Evolutionary conservation across 1,140 invertebrate genomes (phyloP).

Genomic region (Ptiloglossa arizonensis): DNA sequence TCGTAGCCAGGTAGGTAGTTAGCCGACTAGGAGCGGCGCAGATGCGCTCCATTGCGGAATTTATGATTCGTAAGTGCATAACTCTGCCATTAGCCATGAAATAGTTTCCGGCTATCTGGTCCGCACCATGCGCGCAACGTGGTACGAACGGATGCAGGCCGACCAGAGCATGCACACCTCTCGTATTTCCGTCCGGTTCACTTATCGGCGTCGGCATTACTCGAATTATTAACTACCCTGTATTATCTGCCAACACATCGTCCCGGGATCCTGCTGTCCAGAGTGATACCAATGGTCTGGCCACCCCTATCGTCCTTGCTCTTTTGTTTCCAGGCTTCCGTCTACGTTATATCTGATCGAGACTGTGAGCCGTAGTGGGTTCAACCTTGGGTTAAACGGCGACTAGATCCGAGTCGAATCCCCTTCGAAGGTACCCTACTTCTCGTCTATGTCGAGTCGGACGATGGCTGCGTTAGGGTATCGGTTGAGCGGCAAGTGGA

Average conservation of each 20-base stretch:
- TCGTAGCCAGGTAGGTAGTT: constrained; percentile 47
- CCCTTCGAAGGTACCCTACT: too few species aligned
- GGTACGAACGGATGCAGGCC: constrained; percentile 29
- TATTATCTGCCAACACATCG: constrained; percentile 26
- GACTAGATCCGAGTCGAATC: too few species aligned
- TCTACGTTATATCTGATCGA: too few species aligned
- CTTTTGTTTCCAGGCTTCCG: neutral
- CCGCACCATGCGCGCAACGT: constrained; percentile 50
- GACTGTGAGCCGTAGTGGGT: too few species aligned
- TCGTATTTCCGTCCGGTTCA: constrained; percentile 63
- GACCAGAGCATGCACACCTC: constrained; percentile 33
- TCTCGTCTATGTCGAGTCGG: too few species aligned
- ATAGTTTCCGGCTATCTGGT: constrained; percentile 70
- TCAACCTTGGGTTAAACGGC: too few species aligned
- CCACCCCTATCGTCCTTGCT: neutral
- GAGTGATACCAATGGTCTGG: neutral
- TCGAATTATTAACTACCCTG: constrained; percentile 60
- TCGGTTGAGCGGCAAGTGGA: too few species aligned
- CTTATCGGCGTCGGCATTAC: constrained; percentile 61
- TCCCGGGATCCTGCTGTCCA: too few species aligned
- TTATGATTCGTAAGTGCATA: constrained; percentile 73
- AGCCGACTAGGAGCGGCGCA: constrained; percentile 32
- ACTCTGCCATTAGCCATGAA: constrained; percentile 70
- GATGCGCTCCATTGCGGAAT: constrained; percentile 67
- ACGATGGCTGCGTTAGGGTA: too few species aligned